Percentiles rank a stretch among this genome's conserved stretches.
These are phyloP conservation scores for Lamproptera curius DNA, from an alignment of 2,888 invertebrate genomes.

Conservation along the genomic window DNA sequence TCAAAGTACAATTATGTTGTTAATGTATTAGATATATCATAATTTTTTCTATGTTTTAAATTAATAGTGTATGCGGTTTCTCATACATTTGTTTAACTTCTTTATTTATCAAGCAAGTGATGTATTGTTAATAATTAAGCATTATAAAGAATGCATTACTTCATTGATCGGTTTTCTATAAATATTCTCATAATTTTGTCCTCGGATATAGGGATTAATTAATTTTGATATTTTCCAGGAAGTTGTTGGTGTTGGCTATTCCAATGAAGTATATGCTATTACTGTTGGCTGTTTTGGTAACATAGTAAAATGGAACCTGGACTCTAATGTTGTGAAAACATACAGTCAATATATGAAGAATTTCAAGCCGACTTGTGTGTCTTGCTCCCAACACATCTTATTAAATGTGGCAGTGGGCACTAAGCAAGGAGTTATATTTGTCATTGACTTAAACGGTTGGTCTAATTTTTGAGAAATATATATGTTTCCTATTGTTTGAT, in stretches of 20 bases:
- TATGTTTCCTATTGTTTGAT: too few species aligned
- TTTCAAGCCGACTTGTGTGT: conserved; percentile 53
- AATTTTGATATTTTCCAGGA: conserved; percentile 43
- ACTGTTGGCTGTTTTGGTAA: conserved; percentile 67
- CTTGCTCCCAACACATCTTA: conserved; percentile 53
- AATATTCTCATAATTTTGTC: not conserved
- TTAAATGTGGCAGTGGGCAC: conserved; percentile 64
- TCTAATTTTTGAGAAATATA: too few species aligned
- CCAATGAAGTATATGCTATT: conserved; percentile 61
- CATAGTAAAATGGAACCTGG: conserved; percentile 73
- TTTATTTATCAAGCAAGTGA: too few species aligned
- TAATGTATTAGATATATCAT: too few species aligned
- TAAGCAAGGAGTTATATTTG: conserved; percentile 64
- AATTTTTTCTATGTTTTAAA: too few species aligned
- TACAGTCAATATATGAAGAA: conserved; percentile 43
- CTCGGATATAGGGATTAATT: not conserved
- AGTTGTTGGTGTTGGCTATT: conserved; percentile 63
- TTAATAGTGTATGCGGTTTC: too few species aligned
- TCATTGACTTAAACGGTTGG: conserved; percentile 58
- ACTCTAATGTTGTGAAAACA: conserved; percentile 63
- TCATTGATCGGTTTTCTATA: not conserved
- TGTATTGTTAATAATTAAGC: too few species aligned
- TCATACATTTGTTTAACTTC: too few species aligned
- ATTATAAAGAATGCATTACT: not conserved
- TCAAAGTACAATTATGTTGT: too few species aligned